Evolutionary conservation across 2,113 vertebrate genomes (phyloP).

Genomic region (Tyto alba): DNA sequence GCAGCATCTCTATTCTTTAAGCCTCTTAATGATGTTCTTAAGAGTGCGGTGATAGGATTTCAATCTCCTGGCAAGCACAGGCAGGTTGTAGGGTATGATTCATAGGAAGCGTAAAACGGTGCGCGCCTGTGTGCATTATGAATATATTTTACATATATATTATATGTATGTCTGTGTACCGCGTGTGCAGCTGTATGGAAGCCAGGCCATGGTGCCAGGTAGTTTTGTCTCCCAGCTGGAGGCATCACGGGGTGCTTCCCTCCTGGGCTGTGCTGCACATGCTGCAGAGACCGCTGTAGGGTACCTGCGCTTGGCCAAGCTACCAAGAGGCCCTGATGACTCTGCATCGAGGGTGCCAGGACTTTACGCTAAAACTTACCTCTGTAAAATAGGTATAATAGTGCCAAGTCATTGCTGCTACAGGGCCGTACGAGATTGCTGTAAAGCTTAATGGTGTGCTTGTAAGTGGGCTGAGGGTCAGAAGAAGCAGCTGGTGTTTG

Average conservation of each 20-base stretch:
- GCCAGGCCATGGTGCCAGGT: background rate
- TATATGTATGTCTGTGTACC: background rate
- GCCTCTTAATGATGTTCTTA: constrained; percentile 37
- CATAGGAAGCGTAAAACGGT: background rate
- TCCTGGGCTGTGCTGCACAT: background rate
- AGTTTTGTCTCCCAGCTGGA: background rate
- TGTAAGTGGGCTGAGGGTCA: background rate
- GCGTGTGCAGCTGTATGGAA: background rate
- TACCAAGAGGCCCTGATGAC: background rate
- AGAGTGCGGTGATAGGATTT: background rate
- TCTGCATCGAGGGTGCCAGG: background rate
- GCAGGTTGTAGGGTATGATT: background rate
- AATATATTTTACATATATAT: background rate
- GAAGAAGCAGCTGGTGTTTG: background rate
- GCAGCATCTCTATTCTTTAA: constrained; percentile 5
- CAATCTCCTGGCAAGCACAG: background rate
- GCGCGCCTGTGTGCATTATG: background rate
- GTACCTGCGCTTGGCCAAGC: background rate
- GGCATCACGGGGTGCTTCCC: background rate
- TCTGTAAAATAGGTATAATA: background rate
- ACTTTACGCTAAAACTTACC: background rate
- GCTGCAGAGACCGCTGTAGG: background rate
- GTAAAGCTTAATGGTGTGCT: background rate
- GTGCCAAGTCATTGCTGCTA: background rate
- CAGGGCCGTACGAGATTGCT: background rate